Evolutionary conservation across 2,797 vertebrate genomes (phyloP), one percentile per base, ranked within the genome.

Genomic region (Schizopygopsis pylzovi): DNA sequence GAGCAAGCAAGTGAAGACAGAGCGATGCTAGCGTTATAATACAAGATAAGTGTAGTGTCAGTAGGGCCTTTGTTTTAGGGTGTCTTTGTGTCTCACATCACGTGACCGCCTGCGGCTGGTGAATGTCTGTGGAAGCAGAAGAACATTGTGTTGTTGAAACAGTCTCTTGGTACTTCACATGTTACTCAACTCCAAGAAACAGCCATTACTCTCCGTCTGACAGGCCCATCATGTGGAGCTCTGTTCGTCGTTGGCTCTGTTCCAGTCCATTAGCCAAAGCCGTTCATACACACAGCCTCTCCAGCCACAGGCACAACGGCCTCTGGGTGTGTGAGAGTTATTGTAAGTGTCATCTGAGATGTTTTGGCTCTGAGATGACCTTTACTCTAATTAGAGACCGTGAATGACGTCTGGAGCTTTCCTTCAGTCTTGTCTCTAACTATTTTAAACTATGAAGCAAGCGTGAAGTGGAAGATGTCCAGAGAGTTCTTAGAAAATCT

Each of bases 321-420:
- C 13, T 4, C 20, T 56, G 82, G 7, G 33, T 82, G 16, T 81
- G 85, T 0, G 3, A 71, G 89, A 63, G 85, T 89, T 91, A 28
- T 82, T 91, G 86, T 85, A 88, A 81, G 86, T 86, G 85, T 87
- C 81, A 78, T 89, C 56, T 70, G 61, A 79, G 79, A 18, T 33
- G 54, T 82, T 85, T 89, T 20, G 43, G n/a, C 85, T 90, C 88
- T 75, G 54, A 0, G 49, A 71, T 91, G 89, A 93, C 91, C 93
- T 94, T 94, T 91, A 84, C 87, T 93, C 92, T 76, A 93, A 91
- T 95, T 93, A 91, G 75, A 88, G 86, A 63, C 18, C 4, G 6
- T 49, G 84, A 90, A 84, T 87, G 87, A 85, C 16, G 41, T 88
- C 61, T 83, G 79, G 79, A 43, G 80, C 25, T 75, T 84, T 86